phyloP scores from a whole-genome alignment of 35 echinoderm and acorn worm genomes.

The Strongylocentrotus purpuratus region DNA sequence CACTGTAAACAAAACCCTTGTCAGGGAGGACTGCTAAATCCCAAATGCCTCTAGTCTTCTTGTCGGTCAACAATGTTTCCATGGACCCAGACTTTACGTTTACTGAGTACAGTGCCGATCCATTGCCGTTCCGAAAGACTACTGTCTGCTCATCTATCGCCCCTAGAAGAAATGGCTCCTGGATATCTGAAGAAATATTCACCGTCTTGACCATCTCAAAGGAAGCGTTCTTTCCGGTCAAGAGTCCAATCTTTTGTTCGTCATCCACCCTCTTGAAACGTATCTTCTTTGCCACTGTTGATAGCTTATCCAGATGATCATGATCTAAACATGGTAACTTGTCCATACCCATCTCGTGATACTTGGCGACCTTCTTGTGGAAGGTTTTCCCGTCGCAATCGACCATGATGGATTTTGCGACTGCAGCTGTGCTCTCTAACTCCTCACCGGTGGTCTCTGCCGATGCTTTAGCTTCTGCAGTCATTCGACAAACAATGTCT shows the following conservation, averaged over 20 bases:
- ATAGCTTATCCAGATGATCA: neutral
- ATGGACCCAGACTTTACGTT: neutral
- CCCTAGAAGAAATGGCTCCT: slow-evolving; percentile 23
- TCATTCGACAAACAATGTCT: neutral
- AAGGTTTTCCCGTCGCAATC: neutral
- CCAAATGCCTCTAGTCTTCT: neutral
- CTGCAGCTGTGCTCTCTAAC: neutral
- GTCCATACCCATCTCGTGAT: neutral
- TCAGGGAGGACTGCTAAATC: neutral
- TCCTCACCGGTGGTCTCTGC: neutral
- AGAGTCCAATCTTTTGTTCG: neutral
- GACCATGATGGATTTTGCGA: neutral
- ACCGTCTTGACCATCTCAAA: slow-evolving; percentile 21
- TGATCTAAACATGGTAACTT: neutral
- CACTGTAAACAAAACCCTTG: neutral
- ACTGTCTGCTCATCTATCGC: neutral
- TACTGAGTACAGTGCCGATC: neutral
- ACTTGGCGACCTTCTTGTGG: neutral
- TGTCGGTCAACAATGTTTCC: neutral
- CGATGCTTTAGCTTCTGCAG: neutral
- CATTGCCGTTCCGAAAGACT: neutral
- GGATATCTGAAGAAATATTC: neutral
- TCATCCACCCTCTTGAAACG: neutral
- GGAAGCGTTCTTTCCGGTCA: neutral
- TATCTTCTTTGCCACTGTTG: neutral